Percentiles rank a stretch among this genome's conserved stretches.
Evolutionary conservation across 2,888 invertebrate species (phyloP).

Genomic region (Zaprionus bogoriensis): DNA sequence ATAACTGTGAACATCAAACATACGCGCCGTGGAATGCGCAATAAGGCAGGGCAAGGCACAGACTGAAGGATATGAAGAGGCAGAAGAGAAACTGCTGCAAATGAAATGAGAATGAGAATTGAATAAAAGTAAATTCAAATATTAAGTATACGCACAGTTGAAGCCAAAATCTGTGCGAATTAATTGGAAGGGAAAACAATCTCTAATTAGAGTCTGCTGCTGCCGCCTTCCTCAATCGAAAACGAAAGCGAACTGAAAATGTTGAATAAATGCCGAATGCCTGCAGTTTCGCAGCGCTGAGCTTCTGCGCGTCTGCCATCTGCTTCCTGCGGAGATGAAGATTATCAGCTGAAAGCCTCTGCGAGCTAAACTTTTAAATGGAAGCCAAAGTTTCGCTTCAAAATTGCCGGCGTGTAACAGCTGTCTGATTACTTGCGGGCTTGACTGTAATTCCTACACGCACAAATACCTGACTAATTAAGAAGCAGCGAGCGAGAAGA

Average conservation of each 20-base stretch:
- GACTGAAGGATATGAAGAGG: background rate
- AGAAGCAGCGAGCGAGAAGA: background rate
- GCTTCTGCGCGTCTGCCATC: too few relatives aligned
- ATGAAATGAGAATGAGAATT: background rate
- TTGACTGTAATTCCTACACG: slow-evolving; percentile 16
- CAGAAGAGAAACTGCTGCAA: background rate
- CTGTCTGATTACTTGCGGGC: slow-evolving; percentile 17
- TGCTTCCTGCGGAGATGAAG: too few relatives aligned
- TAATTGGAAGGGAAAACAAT: too few relatives aligned
- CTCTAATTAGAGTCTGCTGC: too few relatives aligned
- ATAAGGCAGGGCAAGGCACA: background rate
- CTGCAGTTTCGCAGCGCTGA: too few relatives aligned
- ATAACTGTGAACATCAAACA: background rate
- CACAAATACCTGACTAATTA: slow-evolving; percentile 34
- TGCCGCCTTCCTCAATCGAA: too few relatives aligned
- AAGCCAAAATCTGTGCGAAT: too few relatives aligned
- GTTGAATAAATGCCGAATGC: too few relatives aligned
- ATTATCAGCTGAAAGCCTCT: background rate
- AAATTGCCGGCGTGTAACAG: background rate
- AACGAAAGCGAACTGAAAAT: too few relatives aligned
- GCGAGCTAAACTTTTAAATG: background rate
- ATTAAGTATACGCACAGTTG: too few relatives aligned
- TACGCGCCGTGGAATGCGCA: background rate
- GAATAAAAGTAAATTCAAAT: too few relatives aligned
- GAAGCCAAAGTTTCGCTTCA: background rate